Evolutionary conservation across 2,113 vertebrate species (phyloP), one percentile per base, ranked within the genome.

Genomic region (Istiophorus platypterus): DNA sequence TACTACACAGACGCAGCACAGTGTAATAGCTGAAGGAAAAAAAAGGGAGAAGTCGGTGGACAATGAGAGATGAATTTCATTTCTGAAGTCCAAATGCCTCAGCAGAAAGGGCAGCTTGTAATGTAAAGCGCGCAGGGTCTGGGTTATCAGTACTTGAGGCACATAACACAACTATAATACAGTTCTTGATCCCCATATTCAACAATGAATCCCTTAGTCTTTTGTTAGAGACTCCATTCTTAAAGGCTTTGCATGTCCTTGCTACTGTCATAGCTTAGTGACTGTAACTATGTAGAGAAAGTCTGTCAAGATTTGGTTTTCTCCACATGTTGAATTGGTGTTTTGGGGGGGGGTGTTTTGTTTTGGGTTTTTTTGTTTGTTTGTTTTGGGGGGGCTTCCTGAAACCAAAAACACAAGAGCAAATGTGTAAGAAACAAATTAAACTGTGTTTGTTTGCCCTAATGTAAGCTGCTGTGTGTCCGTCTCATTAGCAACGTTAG

Each of bases 81-180:
- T 83, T 86, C 59, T 39, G 78, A 81, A 79, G 82, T 57, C 56
- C 84, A 73, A 66, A 56, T 4, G 63, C 41, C 70, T 81, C 67
- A 0, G 37, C 57, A 42, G 58, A 78, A 90, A 85, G 78, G 64
- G 63, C 58, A 74, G 45, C 63, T 67, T 59, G 70, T 52, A 45
- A 41, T 72, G 66, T 41, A 47, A 84, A 74, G 56, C 39, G 13
- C 15, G 52, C 45, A 20, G 52, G 0, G 22, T 65, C 7, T 52
- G 47, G 27, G 62, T 56, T 74, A 52, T 27, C 9, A 34, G 12
- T 78, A 42, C 41, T 63, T 12, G 11, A 85, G 41, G 39, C 26
- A 51, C 58, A 62, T 34, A 54, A 56, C 49, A 17, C 29, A 14
- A 24, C 24, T 37, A 41, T 20, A 45, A 49, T 52, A 34, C 52